A percentile compares a stretch with the other conserved stretches of the same genome.
phyloP scores from a whole-genome alignment of 2,888 invertebrate genomes.

The Nomada lathburiana region DNA sequence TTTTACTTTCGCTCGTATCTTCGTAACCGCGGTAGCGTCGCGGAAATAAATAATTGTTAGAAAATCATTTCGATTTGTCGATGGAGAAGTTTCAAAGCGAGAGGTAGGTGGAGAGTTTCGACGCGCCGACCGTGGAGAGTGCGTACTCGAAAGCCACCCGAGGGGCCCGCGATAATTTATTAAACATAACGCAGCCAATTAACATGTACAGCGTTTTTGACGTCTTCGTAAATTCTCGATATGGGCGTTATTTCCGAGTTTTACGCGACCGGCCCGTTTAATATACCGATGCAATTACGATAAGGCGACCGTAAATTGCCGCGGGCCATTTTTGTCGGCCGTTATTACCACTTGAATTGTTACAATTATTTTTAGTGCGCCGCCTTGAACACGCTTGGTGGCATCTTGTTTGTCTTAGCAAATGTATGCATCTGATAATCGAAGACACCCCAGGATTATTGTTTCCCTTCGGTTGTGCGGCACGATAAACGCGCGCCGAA shows the following conservation, averaged over 20 bases:
- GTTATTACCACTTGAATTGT: conserved; percentile 31
- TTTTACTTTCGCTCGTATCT: conserved; percentile 37
- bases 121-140: not conserved
- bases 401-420: not conserved
- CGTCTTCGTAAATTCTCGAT: conserved; percentile 48
- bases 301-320: conserved; percentile 46
- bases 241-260: conserved; percentile 35
- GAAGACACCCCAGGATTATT: not conserved
- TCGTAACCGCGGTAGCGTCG: conserved; percentile 2
- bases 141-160: not conserved
- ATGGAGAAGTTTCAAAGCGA: not conserved
- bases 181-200: conserved; percentile 37
- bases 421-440: not conserved
- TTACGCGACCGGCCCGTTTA: conserved; percentile 19
- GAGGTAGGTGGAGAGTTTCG: not conserved
- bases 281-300: conserved; percentile 44
- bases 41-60: conserved; percentile 13
- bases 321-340: conserved; percentile 23
- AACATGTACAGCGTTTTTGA: conserved; percentile 40
- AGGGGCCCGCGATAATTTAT: conserved; percentile 37
- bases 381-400: conserved; percentile 8
- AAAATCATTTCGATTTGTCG: conserved; percentile 2
- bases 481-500: not conserved
- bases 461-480: not conserved
- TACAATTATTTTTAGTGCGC: conserved; percentile 35